These are phyloP conservation scores for Microctonus aethiopoides DNA, from an alignment of 2,888 invertebrate species.

Conservation along the genomic window DNA sequence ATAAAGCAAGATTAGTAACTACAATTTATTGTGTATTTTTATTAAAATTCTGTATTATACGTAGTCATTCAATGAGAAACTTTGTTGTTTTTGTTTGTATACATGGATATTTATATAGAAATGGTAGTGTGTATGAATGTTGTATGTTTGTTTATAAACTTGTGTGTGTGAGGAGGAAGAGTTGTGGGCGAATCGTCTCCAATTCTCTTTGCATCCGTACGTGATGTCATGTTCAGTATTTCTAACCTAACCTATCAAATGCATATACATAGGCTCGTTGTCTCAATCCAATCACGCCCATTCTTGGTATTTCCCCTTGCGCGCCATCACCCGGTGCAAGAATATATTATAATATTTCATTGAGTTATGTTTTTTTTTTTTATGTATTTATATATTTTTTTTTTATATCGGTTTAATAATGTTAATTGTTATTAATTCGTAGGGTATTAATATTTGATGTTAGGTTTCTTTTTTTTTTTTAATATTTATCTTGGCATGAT, in stretches of 20 bases:
- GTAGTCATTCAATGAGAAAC: background rate
- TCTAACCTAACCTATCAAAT: conserved; percentile 56
- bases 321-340: conserved; percentile 14
- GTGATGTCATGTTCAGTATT: conserved; percentile 59
- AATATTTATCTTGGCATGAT: background rate
- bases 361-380: background rate
- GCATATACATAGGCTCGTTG: conserved; percentile 33
- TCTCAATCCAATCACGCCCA: conserved; percentile 60
- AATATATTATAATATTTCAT: conserved; percentile 5
- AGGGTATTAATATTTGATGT: background rate
- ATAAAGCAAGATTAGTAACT: background rate
- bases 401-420: background rate
- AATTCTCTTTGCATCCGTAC: conserved; percentile 35
- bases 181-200: conserved; percentile 14
- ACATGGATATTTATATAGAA: too few species aligned
- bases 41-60: background rate
- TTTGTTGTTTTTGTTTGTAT: conserved; percentile 23
- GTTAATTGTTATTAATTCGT: background rate
- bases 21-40: too few species aligned
- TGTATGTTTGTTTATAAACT: conserved; percentile 2
- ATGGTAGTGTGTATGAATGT: background rate
- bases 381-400: background rate
- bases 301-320: conserved; percentile 53
- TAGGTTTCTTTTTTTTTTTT: background rate
- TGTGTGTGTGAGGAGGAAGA: conserved; percentile 18